Conservation (phyloP, 2,797 vertebrate species). For the Pipistrellus pygmaeus region DNA sequence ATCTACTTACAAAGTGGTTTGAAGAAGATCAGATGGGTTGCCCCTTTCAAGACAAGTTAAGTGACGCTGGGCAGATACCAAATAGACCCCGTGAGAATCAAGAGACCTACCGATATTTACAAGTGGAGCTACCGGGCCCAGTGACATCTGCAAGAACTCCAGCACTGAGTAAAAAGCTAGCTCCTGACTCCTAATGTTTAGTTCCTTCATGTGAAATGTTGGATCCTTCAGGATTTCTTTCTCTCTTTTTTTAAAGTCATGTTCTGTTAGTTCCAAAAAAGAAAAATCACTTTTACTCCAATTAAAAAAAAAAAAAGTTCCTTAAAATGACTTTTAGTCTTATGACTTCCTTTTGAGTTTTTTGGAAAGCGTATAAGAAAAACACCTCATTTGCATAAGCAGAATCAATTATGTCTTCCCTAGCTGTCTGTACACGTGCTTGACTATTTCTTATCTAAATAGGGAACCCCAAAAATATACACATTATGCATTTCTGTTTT, state of each 20-base stretch:
- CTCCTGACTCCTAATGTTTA: background rate
- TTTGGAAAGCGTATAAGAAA: slow-evolving; percentile 77
- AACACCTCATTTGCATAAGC: slow-evolving; percentile 81
- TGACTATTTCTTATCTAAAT: slow-evolving; percentile 70
- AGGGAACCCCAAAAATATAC: slow-evolving; percentile 65
- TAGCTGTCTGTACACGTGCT: slow-evolving; percentile 71
- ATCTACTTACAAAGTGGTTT: slow-evolving; percentile 23
- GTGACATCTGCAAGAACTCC: background rate
- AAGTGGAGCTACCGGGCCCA: background rate
- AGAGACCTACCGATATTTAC: background rate
- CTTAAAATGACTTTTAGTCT: slow-evolving; percentile 83
- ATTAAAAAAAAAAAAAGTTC: slow-evolving; percentile 59
- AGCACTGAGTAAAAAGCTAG: background rate
- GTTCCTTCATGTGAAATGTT: slow-evolving; percentile 56
- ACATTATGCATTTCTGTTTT: slow-evolving; percentile 67
- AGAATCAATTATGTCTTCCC: slow-evolving; percentile 76
- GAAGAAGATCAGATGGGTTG: slow-evolving; percentile 50
- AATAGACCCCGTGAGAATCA: background rate
- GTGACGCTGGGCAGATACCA: slow-evolving; percentile 69
- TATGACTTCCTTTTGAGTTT: slow-evolving; percentile 78
- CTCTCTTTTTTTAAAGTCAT: slow-evolving; percentile 8
- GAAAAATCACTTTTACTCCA: slow-evolving; percentile 78
- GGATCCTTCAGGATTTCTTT: background rate
- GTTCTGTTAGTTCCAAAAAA: slow-evolving; percentile 76
- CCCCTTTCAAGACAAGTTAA: slow-evolving; percentile 73